Conservation (phyloP, 2,113 vertebrate species). For the Hemicordylus capensis region DNA sequence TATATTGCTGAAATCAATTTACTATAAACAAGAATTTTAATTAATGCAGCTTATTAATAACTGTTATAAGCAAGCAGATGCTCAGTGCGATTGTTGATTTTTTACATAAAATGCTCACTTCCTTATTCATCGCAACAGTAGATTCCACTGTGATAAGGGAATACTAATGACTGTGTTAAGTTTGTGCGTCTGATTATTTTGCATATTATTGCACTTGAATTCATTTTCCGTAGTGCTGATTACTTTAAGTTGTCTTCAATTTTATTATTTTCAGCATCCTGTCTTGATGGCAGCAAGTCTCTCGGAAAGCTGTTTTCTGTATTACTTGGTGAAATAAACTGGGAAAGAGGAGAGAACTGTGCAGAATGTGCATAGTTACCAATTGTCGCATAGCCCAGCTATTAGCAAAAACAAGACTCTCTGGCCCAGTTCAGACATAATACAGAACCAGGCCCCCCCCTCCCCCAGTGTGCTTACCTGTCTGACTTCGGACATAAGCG, state of each 20-base stretch:
- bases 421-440: too few relatives aligned
- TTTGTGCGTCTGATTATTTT: not conserved
- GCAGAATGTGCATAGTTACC: not conserved
- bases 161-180: slow-evolving; percentile 1
- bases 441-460: too few relatives aligned
- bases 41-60: slow-evolving; percentile 25
- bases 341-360: not conserved
- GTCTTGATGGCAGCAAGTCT: not conserved
- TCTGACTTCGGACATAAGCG: too few relatives aligned
- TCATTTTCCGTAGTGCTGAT: slow-evolving; percentile 1
- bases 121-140: not conserved
- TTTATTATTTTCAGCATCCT: not conserved
- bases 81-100: not conserved
- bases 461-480: too few relatives aligned
- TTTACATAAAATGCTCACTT: not conserved
- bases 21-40: slow-evolving; percentile 23
- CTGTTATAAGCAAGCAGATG: not conserved
- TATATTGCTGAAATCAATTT: slow-evolving; percentile 15
- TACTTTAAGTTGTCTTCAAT: not conserved
- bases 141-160: not conserved
- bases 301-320: not conserved
- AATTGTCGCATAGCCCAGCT: not conserved
- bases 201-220: not conserved
- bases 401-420: too few relatives aligned
- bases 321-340: not conserved